Conservation (phyloP, 2,888 invertebrate genomes). For the Tolmerus cingulatus region DNA sequence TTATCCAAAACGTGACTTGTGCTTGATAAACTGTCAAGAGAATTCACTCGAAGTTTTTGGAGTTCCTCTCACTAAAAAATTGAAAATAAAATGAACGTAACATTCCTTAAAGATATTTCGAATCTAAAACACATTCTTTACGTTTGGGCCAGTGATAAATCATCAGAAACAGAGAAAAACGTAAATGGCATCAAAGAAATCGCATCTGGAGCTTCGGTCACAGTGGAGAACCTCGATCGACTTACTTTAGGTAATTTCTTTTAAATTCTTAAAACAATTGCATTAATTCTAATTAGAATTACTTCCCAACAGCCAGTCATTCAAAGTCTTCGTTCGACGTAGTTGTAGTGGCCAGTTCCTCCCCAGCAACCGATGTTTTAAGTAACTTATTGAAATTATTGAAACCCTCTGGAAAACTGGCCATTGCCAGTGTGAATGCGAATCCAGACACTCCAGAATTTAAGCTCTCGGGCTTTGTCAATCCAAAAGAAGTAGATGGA, state of each 20-base stretch:
- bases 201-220: conserved; percentile 65
- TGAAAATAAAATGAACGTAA: conserved; percentile 44
- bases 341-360: conserved; percentile 63
- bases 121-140: conserved; percentile 66
- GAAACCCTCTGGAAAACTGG: conserved; percentile 70
- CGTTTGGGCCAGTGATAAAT: conserved; percentile 67
- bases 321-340: conserved; percentile 70
- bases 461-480: conserved; percentile 72
- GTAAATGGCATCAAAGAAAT: conserved; percentile 65
- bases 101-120: conserved; percentile 58
- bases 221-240: conserved; percentile 70
- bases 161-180: conserved; percentile 66
- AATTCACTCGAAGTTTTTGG: not conserved
- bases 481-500: conserved; percentile 54
- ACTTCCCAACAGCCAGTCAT: conserved; percentile 65
- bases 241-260: conserved; percentile 67
- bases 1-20: conserved; percentile 16
- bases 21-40: conserved; percentile 10
- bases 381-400: conserved; percentile 69
- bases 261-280: conserved; percentile 53
- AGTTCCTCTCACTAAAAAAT: not conserved
- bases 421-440: conserved; percentile 64
- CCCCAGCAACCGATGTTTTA: conserved; percentile 60
- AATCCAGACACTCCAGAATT: conserved; percentile 64
- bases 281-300: not conserved